Evolutionary conservation across 2,113 vertebrate species (phyloP).

Genomic region (Charina bottae): DNA sequence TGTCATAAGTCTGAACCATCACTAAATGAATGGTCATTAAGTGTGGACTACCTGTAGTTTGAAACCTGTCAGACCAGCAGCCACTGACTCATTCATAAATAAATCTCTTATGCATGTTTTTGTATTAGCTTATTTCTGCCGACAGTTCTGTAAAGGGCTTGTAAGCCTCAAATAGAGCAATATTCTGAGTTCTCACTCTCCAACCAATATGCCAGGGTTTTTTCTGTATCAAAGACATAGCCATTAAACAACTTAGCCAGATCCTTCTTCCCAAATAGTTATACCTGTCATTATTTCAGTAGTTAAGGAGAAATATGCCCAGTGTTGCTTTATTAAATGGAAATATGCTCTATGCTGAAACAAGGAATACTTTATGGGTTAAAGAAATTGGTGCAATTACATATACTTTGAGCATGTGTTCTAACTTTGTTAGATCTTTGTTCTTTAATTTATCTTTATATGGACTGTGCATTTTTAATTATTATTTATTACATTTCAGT

Average conservation of each 20-base stretch:
- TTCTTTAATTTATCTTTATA: background rate
- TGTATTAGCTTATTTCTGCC: background rate
- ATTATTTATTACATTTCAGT: background rate
- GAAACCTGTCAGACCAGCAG: background rate
- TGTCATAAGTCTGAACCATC: no score
- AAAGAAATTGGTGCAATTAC: background rate
- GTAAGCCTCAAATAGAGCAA: background rate
- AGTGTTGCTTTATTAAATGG: background rate
- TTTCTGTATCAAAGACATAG: background rate
- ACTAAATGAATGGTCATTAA: no score
- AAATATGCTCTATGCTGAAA: background rate
- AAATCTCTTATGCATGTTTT: background rate
- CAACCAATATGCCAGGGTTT: background rate
- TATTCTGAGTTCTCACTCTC: background rate
- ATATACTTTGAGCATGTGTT: background rate
- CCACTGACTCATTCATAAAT: background rate
- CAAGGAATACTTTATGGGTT: background rate
- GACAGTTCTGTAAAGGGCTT: background rate
- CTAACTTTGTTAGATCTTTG: background rate
- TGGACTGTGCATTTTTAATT: background rate
- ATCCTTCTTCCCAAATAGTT: background rate
- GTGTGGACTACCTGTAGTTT: background rate
- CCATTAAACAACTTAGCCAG: background rate
- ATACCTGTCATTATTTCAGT: background rate
- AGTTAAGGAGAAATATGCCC: background rate